phyloP scores from a whole-genome alignment of 2,888 invertebrate genomes.

The Sylvicola fuscatus region DNA sequence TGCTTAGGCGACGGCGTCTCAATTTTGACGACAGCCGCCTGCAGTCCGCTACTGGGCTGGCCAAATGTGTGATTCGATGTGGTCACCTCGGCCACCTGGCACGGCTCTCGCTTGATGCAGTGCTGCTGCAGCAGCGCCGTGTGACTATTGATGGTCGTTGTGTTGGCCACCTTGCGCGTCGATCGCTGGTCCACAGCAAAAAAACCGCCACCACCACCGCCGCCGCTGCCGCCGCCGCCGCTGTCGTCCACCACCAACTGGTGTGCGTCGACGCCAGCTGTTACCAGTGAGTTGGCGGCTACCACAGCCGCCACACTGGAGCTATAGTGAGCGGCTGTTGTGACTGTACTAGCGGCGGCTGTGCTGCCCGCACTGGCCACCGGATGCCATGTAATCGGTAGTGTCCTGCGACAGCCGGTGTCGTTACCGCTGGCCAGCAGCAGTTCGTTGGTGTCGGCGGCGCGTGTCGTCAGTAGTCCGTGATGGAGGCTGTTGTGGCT shows the following conservation, averaged over 20 bases:
- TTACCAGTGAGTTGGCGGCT: too few relatives aligned
- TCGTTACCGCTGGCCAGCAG: too few relatives aligned
- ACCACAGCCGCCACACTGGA: too few relatives aligned
- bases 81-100: constrained; percentile 25
- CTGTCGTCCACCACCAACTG: too few relatives aligned
- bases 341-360: too few relatives aligned
- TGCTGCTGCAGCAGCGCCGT: constrained; percentile 3
- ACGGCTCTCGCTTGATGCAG: constrained; percentile 21
- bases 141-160: too few relatives aligned
- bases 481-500: constrained; percentile 4
- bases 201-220: too few relatives aligned
- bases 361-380: constrained; percentile 12
- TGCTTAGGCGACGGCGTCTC: constrained; percentile 21
- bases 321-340: too few relatives aligned
- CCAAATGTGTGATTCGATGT: constrained; percentile 19
- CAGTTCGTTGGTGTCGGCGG: background rate
- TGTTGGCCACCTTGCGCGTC: too few relatives aligned
- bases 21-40: constrained; percentile 21
- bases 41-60: constrained; percentile 12
- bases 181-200: too few relatives aligned
- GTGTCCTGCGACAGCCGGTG: constrained; percentile 11
- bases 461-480: background rate
- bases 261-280: too few relatives aligned
- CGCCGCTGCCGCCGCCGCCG: too few relatives aligned
- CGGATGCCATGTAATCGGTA: constrained; percentile 11